Evolutionary conservation across 2,888 invertebrate species (phyloP).

Genomic region (Cephus spinipes): DNA sequence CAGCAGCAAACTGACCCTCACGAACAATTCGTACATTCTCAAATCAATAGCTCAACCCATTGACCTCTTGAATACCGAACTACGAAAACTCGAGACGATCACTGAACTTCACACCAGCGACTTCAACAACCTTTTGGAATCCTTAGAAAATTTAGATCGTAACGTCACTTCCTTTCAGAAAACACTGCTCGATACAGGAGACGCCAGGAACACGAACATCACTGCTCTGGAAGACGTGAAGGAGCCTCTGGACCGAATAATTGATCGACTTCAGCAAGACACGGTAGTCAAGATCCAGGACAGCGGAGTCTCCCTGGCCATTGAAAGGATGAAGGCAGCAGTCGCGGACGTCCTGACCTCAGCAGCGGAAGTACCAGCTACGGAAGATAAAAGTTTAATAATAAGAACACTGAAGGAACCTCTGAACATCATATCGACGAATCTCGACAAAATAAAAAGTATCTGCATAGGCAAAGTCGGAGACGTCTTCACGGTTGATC

Average conservation of each 20-base stretch:
- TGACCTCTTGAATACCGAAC: slow-evolving; percentile 14
- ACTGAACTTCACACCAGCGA: slow-evolving; percentile 19
- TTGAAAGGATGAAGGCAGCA: slow-evolving; percentile 19
- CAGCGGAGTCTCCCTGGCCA: slow-evolving; percentile 18
- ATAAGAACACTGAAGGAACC: slow-evolving; percentile 12
- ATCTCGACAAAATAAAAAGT: slow-evolving; percentile 16
- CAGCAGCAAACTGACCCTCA: slow-evolving; percentile 11
- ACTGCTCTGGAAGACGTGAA: slow-evolving; percentile 19
- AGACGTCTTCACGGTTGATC: slow-evolving; percentile 19
- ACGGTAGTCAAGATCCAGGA: slow-evolving; percentile 21
- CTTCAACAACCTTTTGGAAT: slow-evolving; percentile 18
- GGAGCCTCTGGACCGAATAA: slow-evolving; percentile 20
- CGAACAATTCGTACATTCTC: slow-evolving; percentile 17
- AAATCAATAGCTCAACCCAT: slow-evolving; percentile 17
- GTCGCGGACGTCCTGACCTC: slow-evolving; percentile 14
- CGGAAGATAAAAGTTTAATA: slow-evolving; percentile 16
- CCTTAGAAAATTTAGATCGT: slow-evolving; percentile 16
- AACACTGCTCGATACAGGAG: slow-evolving; percentile 16
- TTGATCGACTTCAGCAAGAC: slow-evolving; percentile 19
- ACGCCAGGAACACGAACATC: slow-evolving; percentile 21
- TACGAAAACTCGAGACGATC: slow-evolving; percentile 12
- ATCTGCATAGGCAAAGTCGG: slow-evolving; percentile 19
- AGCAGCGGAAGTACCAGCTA: neutral
- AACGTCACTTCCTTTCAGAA: slow-evolving; percentile 18
- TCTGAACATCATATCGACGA: neutral